A percentile compares a stretch with the other conserved stretches of the same genome.
Evolutionary conservation across 2,888 invertebrate species (phyloP).

Genomic region (Synanthedon tipuliformis): DNA sequence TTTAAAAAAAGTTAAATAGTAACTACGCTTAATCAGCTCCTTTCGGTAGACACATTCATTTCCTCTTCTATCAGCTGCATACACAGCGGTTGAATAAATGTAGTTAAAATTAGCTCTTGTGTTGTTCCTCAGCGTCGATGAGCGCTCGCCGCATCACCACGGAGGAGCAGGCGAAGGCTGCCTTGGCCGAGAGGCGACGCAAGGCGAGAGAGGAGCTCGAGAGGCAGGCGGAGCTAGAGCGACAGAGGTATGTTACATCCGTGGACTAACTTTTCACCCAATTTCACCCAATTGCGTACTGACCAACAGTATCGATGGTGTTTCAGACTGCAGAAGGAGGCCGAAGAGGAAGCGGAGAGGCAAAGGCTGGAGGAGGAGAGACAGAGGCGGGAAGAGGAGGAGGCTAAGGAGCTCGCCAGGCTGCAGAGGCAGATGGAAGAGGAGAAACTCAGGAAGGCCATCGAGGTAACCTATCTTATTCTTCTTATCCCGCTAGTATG

Average conservation of each 20-base stretch:
- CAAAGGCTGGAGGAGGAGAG: slow-evolving; percentile 86
- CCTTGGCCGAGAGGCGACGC: slow-evolving; percentile 88
- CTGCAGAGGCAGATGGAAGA: slow-evolving; percentile 87
- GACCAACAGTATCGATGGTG: background rate
- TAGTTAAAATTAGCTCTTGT: background rate
- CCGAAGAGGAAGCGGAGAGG: slow-evolving; percentile 75
- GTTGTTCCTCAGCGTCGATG: slow-evolving; percentile 45
- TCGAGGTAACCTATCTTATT: slow-evolving; percentile 64
- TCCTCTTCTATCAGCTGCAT: too few relatives aligned
- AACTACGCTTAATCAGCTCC: too few relatives aligned
- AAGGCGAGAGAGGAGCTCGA: slow-evolving; percentile 93
- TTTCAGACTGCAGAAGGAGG: slow-evolving; percentile 66
- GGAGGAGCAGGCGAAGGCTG: slow-evolving; percentile 94
- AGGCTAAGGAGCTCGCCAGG: slow-evolving; percentile 80
- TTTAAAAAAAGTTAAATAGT: too few relatives aligned
- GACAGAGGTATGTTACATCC: slow-evolving; percentile 52
- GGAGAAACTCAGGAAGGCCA: slow-evolving; percentile 85
- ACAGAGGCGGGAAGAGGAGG: slow-evolving; percentile 83
- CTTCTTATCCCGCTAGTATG: too few relatives aligned
- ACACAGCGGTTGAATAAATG: too few relatives aligned
- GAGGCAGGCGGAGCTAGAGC: slow-evolving; percentile 87
- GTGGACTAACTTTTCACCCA: background rate
- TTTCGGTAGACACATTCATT: too few relatives aligned
- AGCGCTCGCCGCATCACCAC: slow-evolving; percentile 76
- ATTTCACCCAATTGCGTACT: background rate